A percentile compares a stretch with the other conserved stretches of the same genome.
Evolutionary conservation across 2,888 invertebrate genomes (phyloP).

Genomic region (Seira musarum): DNA sequence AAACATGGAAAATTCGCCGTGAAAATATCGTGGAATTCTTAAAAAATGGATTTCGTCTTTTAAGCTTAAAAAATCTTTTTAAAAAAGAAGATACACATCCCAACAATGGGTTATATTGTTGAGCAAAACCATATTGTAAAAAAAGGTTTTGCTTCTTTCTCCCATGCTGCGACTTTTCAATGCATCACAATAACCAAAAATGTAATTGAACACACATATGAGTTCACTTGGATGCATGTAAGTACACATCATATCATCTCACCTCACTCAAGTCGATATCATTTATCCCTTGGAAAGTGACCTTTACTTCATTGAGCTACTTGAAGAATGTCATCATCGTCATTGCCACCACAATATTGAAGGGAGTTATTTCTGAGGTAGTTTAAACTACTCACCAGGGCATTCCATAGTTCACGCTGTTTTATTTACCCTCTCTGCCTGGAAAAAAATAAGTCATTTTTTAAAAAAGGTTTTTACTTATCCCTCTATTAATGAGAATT

Average conservation of each 20-base stretch:
- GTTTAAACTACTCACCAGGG: too few species aligned
- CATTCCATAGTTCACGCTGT: neutral
- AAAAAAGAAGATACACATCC: neutral
- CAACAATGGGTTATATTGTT: neutral
- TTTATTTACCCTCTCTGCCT: neutral
- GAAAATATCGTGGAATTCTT: neutral
- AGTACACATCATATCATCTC: neutral
- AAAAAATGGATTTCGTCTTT: too few species aligned
- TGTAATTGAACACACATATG: conserved; percentile 37
- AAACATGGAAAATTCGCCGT: neutral
- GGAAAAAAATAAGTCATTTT: neutral
- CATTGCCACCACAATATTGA: neutral
- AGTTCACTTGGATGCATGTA: neutral
- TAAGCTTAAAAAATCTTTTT: neutral
- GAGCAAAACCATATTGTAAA: neutral
- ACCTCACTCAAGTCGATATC: neutral
- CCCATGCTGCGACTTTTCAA: conserved; percentile 58
- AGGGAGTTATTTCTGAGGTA: too few species aligned
- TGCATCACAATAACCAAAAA: conserved; percentile 14
- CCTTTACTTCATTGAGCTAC: neutral
- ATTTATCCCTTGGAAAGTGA: neutral
- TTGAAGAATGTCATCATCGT: neutral
- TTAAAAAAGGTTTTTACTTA: neutral
- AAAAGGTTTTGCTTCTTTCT: conserved; percentile 26
- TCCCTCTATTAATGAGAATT: neutral